These are phyloP conservation scores for Metridium senile DNA, from an alignment of 92 coral and sea anemone species.

Conservation along the genomic window DNA sequence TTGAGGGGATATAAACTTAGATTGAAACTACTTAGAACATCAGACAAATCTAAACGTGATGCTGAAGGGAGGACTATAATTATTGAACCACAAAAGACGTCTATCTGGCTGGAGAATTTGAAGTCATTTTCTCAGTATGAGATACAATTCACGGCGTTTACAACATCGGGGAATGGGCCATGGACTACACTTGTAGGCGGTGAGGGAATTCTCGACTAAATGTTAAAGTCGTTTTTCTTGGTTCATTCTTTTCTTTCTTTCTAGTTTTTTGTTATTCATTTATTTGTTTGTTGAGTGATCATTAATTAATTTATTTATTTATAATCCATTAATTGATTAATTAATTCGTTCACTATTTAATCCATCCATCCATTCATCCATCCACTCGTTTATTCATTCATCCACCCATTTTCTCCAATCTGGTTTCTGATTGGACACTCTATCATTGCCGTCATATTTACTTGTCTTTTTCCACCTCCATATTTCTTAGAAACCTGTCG, in stretches of 20 bases:
- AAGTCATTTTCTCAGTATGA: slow-evolving; percentile 36
- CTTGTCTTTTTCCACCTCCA: background rate
- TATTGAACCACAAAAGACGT: background rate
- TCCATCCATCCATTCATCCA: no score
- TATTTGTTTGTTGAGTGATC: no score
- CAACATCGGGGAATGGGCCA: slow-evolving; percentile 47
- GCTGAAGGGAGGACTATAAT: background rate
- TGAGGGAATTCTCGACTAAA: no score
- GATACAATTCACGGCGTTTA: slow-evolving; percentile 37
- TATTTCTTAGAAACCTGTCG: slow-evolving; percentile 59
- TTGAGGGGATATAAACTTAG: slow-evolving; percentile 41
- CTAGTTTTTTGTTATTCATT: no score
- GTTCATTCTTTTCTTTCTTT: no score
- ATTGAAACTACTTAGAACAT: slow-evolving; percentile 33
- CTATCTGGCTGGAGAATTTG: slow-evolving; percentile 6
- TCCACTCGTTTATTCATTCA: no score
- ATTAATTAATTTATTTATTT: no score
- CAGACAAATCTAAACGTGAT: slow-evolving; percentile 7
- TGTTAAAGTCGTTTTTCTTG: no score
- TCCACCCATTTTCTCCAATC: no score
- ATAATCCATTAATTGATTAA: no score
- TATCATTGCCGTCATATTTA: background rate
- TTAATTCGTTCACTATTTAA: no score
- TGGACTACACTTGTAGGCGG: slow-evolving; percentile 22
- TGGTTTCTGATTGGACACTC: background rate